Evolutionary conservation across 1,140 invertebrate genomes (phyloP).

Genomic region (Gerris buenoi): DNA sequence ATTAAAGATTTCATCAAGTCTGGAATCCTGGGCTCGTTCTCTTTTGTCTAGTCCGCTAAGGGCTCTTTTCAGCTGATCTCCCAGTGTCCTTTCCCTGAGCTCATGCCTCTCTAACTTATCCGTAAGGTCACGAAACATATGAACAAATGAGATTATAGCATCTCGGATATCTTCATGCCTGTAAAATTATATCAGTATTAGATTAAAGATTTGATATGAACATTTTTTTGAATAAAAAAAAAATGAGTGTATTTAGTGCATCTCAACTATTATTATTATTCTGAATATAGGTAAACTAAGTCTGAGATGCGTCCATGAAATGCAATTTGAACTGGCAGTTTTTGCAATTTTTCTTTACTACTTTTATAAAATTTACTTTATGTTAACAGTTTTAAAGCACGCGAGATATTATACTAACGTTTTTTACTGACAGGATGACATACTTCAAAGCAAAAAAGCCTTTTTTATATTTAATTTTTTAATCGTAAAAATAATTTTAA

Average conservation of each 20-base stretch:
- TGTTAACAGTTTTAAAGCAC: no score
- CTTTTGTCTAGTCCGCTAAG: conserved; percentile 53
- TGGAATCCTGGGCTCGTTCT: conserved; percentile 35
- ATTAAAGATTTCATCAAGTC: conserved; percentile 16
- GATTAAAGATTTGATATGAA: not conserved
- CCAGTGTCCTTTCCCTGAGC: conserved; percentile 55
- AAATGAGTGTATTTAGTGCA: not conserved
- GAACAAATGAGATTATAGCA: conserved; percentile 62
- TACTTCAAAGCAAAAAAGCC: no score
- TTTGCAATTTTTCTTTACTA: not conserved
- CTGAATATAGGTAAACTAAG: no score
- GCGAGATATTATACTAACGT: no score
- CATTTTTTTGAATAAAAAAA: not conserved
- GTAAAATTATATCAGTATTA: not conserved
- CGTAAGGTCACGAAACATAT: conserved; percentile 59
- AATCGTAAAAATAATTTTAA: no score
- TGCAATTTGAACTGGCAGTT: not conserved
- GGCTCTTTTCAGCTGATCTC: conserved; percentile 60
- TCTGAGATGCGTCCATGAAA: no score
- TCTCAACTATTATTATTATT: no score
- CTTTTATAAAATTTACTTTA: no score
- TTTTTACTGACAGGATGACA: no score
- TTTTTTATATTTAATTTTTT: no score
- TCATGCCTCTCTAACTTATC: conserved; percentile 75
- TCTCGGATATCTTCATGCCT: conserved; percentile 69